Percentiles rank a stretch among this genome's conserved stretches.
Evolutionary conservation across 2,113 vertebrate genomes (phyloP).

Genomic region (Myiopsitta monachus): DNA sequence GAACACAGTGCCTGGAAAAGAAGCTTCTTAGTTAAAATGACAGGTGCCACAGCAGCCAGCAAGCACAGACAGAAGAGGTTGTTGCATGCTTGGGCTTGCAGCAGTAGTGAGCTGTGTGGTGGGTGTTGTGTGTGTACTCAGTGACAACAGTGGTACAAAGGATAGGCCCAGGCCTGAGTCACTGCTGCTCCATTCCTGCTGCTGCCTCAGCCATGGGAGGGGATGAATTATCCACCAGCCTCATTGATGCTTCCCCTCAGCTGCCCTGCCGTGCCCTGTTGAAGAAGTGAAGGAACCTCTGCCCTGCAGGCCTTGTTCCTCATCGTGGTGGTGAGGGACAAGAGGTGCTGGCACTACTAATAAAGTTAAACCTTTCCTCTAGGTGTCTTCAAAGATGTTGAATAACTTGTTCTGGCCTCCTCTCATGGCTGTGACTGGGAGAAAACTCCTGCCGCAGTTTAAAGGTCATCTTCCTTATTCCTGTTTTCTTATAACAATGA

Average conservation of each 20-base stretch:
- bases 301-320: background rate
- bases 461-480: background rate
- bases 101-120: background rate
- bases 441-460: background rate
- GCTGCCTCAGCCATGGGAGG: background rate
- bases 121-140: background rate
- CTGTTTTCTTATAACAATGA: background rate
- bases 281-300: background rate
- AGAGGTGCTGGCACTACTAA: background rate
- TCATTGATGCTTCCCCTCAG: fast-evolving
- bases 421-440: background rate
- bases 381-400: background rate
- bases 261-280: background rate
- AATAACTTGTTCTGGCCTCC: background rate
- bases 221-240: background rate
- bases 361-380: background rate
- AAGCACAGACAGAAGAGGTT: background rate
- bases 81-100: background rate
- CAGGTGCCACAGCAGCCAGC: background rate
- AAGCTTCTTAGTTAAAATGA: background rate
- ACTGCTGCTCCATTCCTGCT: background rate
- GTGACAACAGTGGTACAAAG: background rate
- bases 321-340: background rate
- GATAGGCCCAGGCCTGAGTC: background rate
- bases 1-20: background rate